phyloP scores from a whole-genome alignment of 2,797 vertebrate species.

The Sebastes steindachneri region DNA sequence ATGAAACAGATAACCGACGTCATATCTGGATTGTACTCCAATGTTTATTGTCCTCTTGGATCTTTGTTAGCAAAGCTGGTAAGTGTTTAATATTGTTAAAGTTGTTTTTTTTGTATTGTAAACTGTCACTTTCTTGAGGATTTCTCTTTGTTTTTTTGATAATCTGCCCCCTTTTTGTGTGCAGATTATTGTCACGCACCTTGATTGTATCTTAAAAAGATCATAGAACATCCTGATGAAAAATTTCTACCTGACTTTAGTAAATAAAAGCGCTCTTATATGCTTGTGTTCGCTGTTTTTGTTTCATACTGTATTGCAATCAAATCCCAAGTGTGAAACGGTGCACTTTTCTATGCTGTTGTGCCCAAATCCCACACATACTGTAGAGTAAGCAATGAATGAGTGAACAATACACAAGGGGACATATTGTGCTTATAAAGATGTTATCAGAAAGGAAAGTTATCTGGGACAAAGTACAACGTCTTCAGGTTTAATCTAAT shows the following conservation, averaged over 20 bases:
- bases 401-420: background rate
- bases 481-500: conserved; percentile 19
- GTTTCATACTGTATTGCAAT: background rate
- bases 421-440: background rate
- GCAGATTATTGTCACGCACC: background rate
- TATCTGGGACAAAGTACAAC: background rate
- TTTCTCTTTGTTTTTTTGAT: background rate
- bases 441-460: conserved; percentile 12
- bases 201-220: conserved; percentile 16
- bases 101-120: background rate
- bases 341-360: background rate
- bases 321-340: background rate
- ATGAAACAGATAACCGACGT: background rate
- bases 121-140: conserved; percentile 2
- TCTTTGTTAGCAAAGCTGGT: background rate
- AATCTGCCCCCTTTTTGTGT: background rate
- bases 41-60: conserved; percentile 1
- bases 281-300: background rate
- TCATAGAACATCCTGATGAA: conserved; percentile 2
- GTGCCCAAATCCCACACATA: background rate
- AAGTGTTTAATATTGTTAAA: conserved; percentile 1
- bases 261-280: conserved; percentile 37
- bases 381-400: background rate
- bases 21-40: background rate
- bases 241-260: conserved; percentile 11